Evolutionary conservation across 2,888 invertebrate species (phyloP).

Genomic region (Caenorhabditis drosophilae): DNA sequence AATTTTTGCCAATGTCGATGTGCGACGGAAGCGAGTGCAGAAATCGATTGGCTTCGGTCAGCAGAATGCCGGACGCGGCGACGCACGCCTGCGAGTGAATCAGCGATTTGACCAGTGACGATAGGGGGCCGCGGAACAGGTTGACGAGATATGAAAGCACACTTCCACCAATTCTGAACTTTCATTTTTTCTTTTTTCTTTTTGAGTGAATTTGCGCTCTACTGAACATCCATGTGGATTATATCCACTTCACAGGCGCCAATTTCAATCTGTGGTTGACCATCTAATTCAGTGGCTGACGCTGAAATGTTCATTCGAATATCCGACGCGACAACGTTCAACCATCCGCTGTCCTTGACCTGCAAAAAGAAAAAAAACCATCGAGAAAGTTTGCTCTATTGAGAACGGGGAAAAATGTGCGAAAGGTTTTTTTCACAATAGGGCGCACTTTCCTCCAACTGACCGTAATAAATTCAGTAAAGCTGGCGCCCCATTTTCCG

Average conservation of each 20-base stretch:
- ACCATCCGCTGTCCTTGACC: conserved; percentile 57
- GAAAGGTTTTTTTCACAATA: no score
- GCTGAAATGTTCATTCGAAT: conserved; percentile 53
- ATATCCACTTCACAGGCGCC: conserved; percentile 47
- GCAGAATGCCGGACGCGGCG: conserved; percentile 41
- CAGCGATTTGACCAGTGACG: conserved; percentile 41
- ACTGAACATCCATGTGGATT: conserved; percentile 43
- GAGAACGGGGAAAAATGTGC: no score
- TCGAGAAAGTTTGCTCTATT: no score
- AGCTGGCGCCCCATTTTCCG: conserved; percentile 59
- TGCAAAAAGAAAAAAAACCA: no score
- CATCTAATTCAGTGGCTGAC: conserved; percentile 39
- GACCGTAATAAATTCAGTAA: conserved; percentile 51
- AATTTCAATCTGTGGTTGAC: conserved; percentile 55
- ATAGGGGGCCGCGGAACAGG: conserved; percentile 51
- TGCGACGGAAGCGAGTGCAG: conserved; percentile 54
- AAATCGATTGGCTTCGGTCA: conserved; percentile 55
- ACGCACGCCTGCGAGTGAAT: conserved; percentile 56
- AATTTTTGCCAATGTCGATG: conserved; percentile 45
- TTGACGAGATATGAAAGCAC: conserved; percentile 62
- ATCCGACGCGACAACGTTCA: conserved; percentile 50
- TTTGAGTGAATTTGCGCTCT: not conserved
- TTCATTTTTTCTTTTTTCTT: conserved; percentile 1
- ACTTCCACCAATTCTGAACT: conserved; percentile 54
- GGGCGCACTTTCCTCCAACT: no score